Percentiles rank a stretch among this genome's conserved stretches.
phyloP scores from a whole-genome alignment of 2,797 vertebrate species.

The Catamblyrhynchus diadema region DNA sequence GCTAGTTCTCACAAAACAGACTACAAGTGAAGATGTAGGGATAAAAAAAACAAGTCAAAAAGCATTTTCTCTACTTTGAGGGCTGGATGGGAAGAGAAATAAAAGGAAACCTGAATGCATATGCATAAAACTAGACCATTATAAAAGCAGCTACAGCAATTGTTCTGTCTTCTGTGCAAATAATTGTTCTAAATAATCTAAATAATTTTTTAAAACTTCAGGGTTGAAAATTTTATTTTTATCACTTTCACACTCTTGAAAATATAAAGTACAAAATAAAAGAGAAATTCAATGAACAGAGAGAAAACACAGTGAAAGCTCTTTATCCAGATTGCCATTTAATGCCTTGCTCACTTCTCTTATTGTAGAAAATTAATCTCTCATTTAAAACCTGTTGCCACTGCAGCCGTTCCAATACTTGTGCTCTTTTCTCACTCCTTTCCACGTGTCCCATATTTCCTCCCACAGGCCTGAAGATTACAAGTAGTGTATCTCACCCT shows the following conservation, averaged over 20 bases:
- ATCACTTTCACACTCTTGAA: not conserved
- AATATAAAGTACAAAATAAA: not conserved
- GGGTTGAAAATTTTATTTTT: not conserved
- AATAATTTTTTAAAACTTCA: not conserved
- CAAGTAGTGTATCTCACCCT: fast-evolving
- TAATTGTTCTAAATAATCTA: not conserved
- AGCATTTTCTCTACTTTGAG: not conserved
- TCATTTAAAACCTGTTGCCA: not conserved
- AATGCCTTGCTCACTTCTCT: not conserved
- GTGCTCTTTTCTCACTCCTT: not conserved
- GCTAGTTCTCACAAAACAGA: not conserved
- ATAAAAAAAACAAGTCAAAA: not conserved
- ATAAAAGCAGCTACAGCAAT: not conserved
- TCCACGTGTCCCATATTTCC: fast-evolving
- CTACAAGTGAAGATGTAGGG: not conserved
- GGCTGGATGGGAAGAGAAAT: not conserved
- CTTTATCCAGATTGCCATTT: not conserved
- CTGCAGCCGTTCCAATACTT: not conserved
- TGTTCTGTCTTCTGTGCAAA: not conserved
- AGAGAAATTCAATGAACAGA: not conserved
- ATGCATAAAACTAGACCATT: not conserved
- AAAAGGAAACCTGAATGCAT: not conserved
- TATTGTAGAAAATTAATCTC: not conserved
- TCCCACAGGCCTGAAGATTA: not conserved
- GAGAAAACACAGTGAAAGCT: not conserved